Evolutionary conservation across 92 coral and sea anemone genomes (phyloP), one percentile per base, ranked within the genome.

Genomic region (Phenganax marumi): DNA sequence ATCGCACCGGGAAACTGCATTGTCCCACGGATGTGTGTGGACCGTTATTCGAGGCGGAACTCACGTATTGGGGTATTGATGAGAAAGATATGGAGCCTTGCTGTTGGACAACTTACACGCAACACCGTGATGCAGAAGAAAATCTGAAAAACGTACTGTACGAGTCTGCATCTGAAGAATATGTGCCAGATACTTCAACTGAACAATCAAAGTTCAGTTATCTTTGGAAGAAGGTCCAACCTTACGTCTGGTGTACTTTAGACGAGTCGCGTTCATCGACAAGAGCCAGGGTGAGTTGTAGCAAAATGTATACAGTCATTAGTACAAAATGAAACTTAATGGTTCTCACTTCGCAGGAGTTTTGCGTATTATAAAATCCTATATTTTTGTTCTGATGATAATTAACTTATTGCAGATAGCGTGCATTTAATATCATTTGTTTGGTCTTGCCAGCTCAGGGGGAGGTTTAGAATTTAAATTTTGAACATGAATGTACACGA

Each of bases 41-140:
- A 12, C 99, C 99, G 8, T 69, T 96, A 23, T 96, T 96, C 25
- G 99, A 96, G 79, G 97, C 91, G 56, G 99, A 96, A 50, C 91
- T 96, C 18, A 94, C 91, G 19, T 96, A 93, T 54, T 96, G 99
- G 99, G 99, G 99, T 24, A 93, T 96, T 8, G 97, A 92, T 23
- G 99, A 96, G 53, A 92, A 93, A 70, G 97, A 96, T 50, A 96
- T 96, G 99, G 99, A 96, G 55, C 90, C 99, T 10, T 96, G 99
- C 51, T 96, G 99, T 55, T 96, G 99, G 99, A 73, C 92, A 8
- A 92, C 91, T 65, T 96, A 96, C 23, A 96, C 99, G 12, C 93
- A 96, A 49, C 99, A 96, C 86, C 82, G 99, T 70, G 99, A 96
- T 43, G 99, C 99, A 0, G 97, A 96, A 75, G 97, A 86, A 66